A percentile compares a stretch with the other conserved stretches of the same genome.
These are phyloP conservation scores for Tetramorium bicarinatum DNA, from an alignment of 2,888 invertebrate genomes.

Conservation along the genomic window DNA sequence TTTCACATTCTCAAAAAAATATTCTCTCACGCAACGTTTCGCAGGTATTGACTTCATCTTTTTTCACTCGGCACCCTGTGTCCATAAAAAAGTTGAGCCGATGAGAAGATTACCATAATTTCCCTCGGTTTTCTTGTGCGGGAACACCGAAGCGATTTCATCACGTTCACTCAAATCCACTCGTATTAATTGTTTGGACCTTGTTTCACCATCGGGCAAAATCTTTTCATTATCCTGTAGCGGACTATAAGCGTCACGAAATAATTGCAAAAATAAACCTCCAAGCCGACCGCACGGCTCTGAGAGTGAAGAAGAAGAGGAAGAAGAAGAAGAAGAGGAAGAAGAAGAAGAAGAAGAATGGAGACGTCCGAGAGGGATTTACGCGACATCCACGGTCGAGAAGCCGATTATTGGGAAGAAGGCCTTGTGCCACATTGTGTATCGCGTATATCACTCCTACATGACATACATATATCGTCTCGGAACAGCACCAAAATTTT, in stretches of 20 bases:
- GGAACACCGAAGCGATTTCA: background rate
- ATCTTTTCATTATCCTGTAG: slow-evolving; percentile 26
- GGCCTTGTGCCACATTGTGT: slow-evolving; percentile 72
- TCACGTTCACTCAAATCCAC: background rate
- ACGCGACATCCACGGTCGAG: slow-evolving; percentile 45
- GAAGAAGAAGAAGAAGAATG: background rate
- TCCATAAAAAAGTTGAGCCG: slow-evolving; percentile 16
- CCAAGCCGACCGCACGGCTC: background rate
- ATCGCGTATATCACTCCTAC: slow-evolving; percentile 71
- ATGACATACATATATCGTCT: slow-evolving; percentile 19
- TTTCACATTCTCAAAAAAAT: background rate
- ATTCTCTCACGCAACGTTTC: background rate
- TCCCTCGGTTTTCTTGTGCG: background rate
- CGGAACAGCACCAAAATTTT: slow-evolving; percentile 11
- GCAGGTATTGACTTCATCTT: slow-evolving; percentile 35
- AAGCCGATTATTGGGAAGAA: slow-evolving; percentile 57
- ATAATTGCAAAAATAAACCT: slow-evolving; percentile 59
- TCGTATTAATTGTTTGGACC: slow-evolving; percentile 26
- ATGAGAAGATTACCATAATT: slow-evolving; percentile 34
- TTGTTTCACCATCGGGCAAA: slow-evolving; percentile 7
- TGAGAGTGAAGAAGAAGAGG: background rate
- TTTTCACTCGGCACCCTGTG: background rate
- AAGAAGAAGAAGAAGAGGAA: too few species aligned
- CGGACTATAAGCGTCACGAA: background rate
- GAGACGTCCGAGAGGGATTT: slow-evolving; percentile 27